These are phyloP conservation scores for Anthonomus grandis DNA, from an alignment of 1,140 invertebrate species.

Conservation along the genomic window DNA sequence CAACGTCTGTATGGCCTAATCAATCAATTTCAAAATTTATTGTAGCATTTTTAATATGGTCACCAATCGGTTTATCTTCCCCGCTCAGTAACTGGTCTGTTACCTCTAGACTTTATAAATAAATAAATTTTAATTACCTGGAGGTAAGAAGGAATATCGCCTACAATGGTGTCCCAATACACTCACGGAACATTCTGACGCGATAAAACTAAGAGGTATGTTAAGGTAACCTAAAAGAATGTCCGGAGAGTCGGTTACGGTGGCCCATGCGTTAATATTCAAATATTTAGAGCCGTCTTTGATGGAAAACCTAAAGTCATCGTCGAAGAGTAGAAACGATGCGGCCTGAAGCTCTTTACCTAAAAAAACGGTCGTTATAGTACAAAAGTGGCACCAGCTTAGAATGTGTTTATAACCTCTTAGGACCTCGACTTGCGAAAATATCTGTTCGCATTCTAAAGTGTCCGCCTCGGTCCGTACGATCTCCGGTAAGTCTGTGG, in stretches of 20 bases:
- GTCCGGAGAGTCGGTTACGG: conserved; percentile 50
- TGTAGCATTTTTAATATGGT: too few relatives aligned
- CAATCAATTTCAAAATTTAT: too few relatives aligned
- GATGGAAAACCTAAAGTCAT: conserved; percentile 69
- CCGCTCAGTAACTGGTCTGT: too few relatives aligned
- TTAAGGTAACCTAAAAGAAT: conserved; percentile 75
- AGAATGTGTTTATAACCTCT: too few relatives aligned
- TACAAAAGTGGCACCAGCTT: too few relatives aligned
- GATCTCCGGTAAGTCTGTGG: conserved; percentile 41
- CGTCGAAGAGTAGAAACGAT: conserved; percentile 68
- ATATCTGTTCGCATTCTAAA: conserved; percentile 34
- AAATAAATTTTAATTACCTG: conserved; percentile 17
- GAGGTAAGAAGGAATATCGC: conserved; percentile 69
- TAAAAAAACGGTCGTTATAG: conserved; percentile 43
- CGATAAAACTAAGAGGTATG: conserved; percentile 70
- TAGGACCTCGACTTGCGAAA: conserved; percentile 25
- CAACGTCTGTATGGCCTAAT: too few relatives aligned
- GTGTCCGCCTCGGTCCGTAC: conserved; percentile 33
- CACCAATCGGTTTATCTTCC: too few relatives aligned
- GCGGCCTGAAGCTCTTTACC: conserved; percentile 47
- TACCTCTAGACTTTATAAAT: too few relatives aligned
- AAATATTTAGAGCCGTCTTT: conserved; percentile 70
- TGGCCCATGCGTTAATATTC: conserved; percentile 78
- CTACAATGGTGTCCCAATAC: conserved; percentile 76
- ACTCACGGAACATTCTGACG: conserved; percentile 69